These are phyloP conservation scores for Sebastes variabilis DNA, from an alignment of 2,797 vertebrate genomes.

Conservation along the genomic window DNA sequence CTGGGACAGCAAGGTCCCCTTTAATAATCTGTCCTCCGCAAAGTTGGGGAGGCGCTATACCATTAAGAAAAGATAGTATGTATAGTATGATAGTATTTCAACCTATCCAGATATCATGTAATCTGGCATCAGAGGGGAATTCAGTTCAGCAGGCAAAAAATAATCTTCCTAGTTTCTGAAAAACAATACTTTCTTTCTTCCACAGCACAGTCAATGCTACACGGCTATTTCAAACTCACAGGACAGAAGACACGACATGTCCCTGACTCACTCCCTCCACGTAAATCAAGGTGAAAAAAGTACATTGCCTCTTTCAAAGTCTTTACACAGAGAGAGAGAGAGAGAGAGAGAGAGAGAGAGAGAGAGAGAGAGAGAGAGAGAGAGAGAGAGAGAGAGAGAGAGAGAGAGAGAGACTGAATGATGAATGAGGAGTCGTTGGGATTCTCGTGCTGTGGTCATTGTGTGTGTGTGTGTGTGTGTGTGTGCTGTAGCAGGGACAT, in stretches of 20 bases:
- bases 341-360: neutral
- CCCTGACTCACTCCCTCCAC: neutral
- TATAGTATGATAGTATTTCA: neutral
- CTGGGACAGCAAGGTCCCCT: neutral
- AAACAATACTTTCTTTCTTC: no score
- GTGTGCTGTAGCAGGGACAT: slow-evolving; percentile 13
- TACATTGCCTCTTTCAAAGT: slow-evolving; percentile 3
- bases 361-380: neutral
- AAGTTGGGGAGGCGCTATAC: neutral
- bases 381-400: neutral
- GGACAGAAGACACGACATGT: neutral
- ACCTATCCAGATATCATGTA: neutral
- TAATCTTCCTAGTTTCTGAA: neutral
- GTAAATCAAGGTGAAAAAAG: slow-evolving; percentile 27
- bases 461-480: slow-evolving; percentile 4
- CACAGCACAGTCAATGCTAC: fast-evolving
- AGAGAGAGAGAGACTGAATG: slow-evolving; percentile 3
- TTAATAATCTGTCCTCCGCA: neutral
- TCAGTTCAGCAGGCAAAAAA: neutral
- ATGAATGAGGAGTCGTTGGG: slow-evolving; percentile 30
- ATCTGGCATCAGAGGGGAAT: neutral
- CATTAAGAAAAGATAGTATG: neutral
- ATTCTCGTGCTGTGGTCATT: slow-evolving; percentile 19
- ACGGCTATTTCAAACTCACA: neutral
- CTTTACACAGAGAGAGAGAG: neutral